Conservation (phyloP, 2,888 invertebrate genomes). For the Drosophila aldrichi region DNA sequence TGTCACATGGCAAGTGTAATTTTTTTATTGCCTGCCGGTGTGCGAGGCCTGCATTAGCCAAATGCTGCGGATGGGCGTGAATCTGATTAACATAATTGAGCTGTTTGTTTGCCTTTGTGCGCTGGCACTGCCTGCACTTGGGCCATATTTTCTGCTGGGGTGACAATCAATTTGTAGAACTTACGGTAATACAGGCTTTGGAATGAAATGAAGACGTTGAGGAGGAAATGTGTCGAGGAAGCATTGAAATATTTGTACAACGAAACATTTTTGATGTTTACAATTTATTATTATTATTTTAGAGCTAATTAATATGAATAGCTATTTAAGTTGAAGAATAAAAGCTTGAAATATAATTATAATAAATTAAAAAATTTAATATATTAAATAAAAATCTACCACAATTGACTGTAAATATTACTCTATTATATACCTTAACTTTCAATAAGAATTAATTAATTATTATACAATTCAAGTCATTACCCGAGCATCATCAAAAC, state of each 20-base stretch:
- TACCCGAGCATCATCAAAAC: neutral
- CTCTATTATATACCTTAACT: too few relatives aligned
- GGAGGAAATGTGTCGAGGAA: neutral
- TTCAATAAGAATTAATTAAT: too few relatives aligned
- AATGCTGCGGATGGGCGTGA: conserved; percentile 72
- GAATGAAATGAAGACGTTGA: neutral
- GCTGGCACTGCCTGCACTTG: conserved; percentile 18
- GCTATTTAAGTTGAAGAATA: too few relatives aligned
- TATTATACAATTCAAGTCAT: too few relatives aligned
- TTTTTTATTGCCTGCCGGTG: conserved; percentile 38
- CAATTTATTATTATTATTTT: neutral
- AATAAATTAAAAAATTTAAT: too few relatives aligned
- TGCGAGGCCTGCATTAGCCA: conserved; percentile 45
- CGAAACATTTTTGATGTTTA: neutral
- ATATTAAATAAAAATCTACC: too few relatives aligned
- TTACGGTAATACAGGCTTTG: neutral
- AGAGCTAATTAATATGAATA: too few relatives aligned
- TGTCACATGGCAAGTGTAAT: conserved; percentile 60
- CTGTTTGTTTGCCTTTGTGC: conserved; percentile 65
- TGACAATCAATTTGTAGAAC: conserved; percentile 42
- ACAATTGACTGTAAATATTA: too few relatives aligned
- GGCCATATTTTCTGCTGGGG: conserved; percentile 13
- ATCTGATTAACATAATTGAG: conserved; percentile 82
- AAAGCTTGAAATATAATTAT: too few relatives aligned
- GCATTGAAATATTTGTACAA: neutral